Evolutionary conservation across 2,888 invertebrate species (phyloP).

Genomic region (Sphaerolaimus hirsutus): DNA sequence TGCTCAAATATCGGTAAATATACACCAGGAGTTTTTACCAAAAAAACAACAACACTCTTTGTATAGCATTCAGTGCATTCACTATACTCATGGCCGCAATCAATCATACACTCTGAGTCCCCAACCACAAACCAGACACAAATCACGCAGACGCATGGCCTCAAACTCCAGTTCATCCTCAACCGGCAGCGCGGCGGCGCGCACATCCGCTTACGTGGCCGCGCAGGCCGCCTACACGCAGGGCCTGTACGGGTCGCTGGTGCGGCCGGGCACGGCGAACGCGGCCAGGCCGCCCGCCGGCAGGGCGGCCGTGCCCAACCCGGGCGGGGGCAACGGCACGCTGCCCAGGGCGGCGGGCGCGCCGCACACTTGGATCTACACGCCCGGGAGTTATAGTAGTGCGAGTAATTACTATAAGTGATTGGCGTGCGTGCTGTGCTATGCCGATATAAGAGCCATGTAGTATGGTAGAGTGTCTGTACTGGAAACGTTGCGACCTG

Average conservation of each 20-base stretch:
- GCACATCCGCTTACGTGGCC: slow-evolving; percentile 18
- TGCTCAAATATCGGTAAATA: no score
- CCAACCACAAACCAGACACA: no score
- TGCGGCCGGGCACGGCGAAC: slow-evolving; percentile 8
- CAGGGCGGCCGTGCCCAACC: not conserved
- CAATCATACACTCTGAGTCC: no score
- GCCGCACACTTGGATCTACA: slow-evolving; percentile 16
- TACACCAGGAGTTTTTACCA: no score
- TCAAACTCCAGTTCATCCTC: slow-evolving; percentile 2
- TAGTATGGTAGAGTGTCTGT: no score
- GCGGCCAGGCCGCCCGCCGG: not conserved
- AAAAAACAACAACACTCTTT: no score
- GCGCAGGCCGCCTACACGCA: slow-evolving; percentile 10
- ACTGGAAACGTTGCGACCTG: no score
- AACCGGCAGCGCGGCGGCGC: slow-evolving; percentile 11
- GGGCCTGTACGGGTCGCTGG: slow-evolving; percentile 11
- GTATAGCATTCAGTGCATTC: no score
- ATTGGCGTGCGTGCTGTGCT: no score
- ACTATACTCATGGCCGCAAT: no score
- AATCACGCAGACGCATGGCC: not conserved
- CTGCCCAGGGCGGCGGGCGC: no score
- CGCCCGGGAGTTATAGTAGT: slow-evolving; percentile 13
- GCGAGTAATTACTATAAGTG: slow-evolving; percentile 12
- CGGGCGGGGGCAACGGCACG: not conserved
- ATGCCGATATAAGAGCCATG: no score